Evolutionary conservation across 2,113 vertebrate genomes (phyloP), one percentile per base, ranked within the genome.

Genomic region (Malurus alboscapulatus): DNA sequence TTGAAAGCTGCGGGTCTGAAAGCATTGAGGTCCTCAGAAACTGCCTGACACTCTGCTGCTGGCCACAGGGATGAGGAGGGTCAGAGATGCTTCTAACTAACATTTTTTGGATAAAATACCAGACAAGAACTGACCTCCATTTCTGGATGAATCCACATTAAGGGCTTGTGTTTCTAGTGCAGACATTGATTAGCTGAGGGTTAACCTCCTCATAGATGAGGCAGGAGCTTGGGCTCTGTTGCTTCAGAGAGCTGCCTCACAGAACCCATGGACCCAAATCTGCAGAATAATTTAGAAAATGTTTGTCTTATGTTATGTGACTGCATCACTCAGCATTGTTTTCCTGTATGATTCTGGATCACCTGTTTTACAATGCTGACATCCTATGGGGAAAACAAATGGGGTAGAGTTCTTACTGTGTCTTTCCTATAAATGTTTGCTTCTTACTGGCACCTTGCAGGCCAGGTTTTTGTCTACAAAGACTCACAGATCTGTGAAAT

Each of bases 351-450:
- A n/a, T n/a, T 51, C 8, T 54, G 34, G 12, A 10, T 51, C 55
- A 27, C 20, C 36, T 2, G 0, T 44, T 32, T 69, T 61, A 22
- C 9, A 26, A 8, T 2, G 4, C 8, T 7, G 22, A 6, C 16
- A 16, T 63, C 34, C 77, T 36, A 9, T 11, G 29, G 18, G 36
- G 38, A 54, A 57, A 86, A 34, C n/a, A 79, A 9, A 30, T 12
- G 25, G 20, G 20, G 6, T 40, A 30, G 61, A 38, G 14, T 59
- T 86, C 51, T 17, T 66, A 17, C 29, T 48, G 11, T 15, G 6
- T 50, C 32, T 67, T 72, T 58, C 7, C 48, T 63, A 53, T 1
- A 80, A 80, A 20, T 32, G 38, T 11, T 24, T 62, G 10, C n/a
- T 36, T 75, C 38, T 83, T 88, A 62, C 6, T 25, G 44, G 53